These are phyloP conservation scores for Falco rusticolus DNA, from an alignment of 2,797 vertebrate genomes.

Conservation along the genomic window DNA sequence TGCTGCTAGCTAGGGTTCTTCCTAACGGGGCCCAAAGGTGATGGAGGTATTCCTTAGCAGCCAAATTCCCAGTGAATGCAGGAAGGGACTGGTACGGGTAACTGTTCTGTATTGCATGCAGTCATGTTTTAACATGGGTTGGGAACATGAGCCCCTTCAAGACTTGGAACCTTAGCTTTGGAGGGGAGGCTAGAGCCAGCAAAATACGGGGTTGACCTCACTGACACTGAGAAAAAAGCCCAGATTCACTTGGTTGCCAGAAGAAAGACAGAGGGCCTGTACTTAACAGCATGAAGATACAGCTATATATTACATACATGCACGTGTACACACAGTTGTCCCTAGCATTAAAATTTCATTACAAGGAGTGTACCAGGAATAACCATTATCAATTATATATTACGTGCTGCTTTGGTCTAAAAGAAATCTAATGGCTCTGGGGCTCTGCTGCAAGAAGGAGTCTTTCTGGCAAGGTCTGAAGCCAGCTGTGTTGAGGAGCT, in stretches of 20 bases:
- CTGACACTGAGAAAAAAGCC: not conserved
- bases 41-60: not conserved
- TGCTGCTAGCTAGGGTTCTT: not conserved
- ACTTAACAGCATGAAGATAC: not conserved
- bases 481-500: not conserved
- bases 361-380: conserved; percentile 60
- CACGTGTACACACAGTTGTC: not conserved
- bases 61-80: not conserved
- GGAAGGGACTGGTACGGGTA: not conserved
- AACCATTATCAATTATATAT: conserved; percentile 69
- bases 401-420: not conserved
- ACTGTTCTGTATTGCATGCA: accelerated
- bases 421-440: not conserved
- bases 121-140: not conserved
- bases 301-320: not conserved
- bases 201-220: not conserved
- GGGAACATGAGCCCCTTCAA: not conserved
- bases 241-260: not conserved
- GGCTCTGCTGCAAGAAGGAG: not conserved
- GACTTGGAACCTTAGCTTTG: not conserved
- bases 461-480: not conserved
- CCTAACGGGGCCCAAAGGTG: accelerated
- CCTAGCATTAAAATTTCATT: conserved; percentile 65
- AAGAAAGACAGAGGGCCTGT: conserved; percentile 1
- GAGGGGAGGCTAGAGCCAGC: not conserved